These are phyloP conservation scores for Tinea trinotella DNA, from an alignment of 2,888 invertebrate genomes.

Conservation along the genomic window DNA sequence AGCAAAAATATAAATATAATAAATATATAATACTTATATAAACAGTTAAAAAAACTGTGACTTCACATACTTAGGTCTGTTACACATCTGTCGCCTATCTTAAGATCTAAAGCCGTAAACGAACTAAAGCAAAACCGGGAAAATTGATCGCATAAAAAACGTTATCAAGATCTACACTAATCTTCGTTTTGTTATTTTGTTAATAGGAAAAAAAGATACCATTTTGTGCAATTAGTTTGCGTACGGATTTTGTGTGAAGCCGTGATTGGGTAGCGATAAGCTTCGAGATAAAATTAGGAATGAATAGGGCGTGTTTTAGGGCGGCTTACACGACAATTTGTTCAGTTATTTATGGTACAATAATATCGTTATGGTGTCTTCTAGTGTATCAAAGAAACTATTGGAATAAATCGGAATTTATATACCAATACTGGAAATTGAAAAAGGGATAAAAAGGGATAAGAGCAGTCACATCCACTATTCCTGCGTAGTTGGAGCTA, in stretches of 20 bases:
- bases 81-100: slow-evolving; percentile 60
- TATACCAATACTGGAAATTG: too few species aligned
- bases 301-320: slow-evolving; percentile 6
- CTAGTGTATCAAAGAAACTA: background rate
- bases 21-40: too few species aligned
- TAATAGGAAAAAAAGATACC: slow-evolving; percentile 32
- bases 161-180: slow-evolving; percentile 65
- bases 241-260: slow-evolving; percentile 50
- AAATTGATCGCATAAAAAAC: slow-evolving; percentile 68
- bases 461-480: too few species aligned
- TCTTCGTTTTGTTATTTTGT: slow-evolving; percentile 45
- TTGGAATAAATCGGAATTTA: too few species aligned
- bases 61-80: slow-evolving; percentile 38
- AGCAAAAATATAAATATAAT: too few species aligned
- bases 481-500: too few species aligned
- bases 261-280: slow-evolving; percentile 26
- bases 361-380: background rate
- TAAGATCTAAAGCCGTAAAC: slow-evolving; percentile 56
- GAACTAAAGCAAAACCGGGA: slow-evolving; percentile 61
- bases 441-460: too few species aligned
- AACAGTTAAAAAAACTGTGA: too few species aligned
- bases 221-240: slow-evolving; percentile 59
- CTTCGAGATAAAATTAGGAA: background rate
- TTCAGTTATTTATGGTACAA: background rate
- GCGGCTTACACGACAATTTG: background rate